Base-by-base conservation (phyloP, 2,888 invertebrate genomes). In the Dryococelus australis region DNA sequence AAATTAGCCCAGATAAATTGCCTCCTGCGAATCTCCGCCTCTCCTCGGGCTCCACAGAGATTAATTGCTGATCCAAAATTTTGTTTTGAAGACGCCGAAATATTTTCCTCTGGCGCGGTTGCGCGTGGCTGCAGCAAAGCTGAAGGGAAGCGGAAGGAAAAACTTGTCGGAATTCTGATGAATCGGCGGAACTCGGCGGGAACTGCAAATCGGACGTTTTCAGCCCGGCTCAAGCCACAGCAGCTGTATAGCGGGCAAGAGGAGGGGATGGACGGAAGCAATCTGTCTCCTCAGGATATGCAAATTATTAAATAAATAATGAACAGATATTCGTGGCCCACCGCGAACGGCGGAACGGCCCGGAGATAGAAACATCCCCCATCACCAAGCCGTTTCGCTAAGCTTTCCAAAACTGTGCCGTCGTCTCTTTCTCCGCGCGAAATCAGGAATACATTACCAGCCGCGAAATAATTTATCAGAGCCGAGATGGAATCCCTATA, bases 271-370 rank as follows among this genome's bases (percentile, higher is more conserved):
- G 24, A 24, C n/a, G 24, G 65, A 65, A 65, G 65, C 65, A 65
- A 65, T 65, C 65, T 65, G 65, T 65, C 65, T 65, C 65, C n/a
- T n/a, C 65, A n/a, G 65, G 65, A 65, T 65, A 65, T 65, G 65
- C 65, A 65, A 65, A 65, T 65, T n/a, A 65, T 65, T 65, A 65
- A 65, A 65, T 65, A 65, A 65, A 65, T 65, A 65, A 65, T 65
- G 65, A 65, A 65, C 65, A 65, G 65, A 65, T 65, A n/a, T 24
- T 47, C 47, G 12, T 47, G 47, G 47, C 47, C 12, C 12, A 47
- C 12, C 12, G 16, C 47, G 65, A 65, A 65, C 24, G 65, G 65
- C 65, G 20, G 51, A n/a, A 20, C 65, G 8, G n/a, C 24, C 16
- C 16, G 65, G 65, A 65, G 65, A 65, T n/a, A n/a, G n/a, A n/a